Conservation (phyloP, 2,113 vertebrate species). For the Rostratula benghalensis region DNA sequence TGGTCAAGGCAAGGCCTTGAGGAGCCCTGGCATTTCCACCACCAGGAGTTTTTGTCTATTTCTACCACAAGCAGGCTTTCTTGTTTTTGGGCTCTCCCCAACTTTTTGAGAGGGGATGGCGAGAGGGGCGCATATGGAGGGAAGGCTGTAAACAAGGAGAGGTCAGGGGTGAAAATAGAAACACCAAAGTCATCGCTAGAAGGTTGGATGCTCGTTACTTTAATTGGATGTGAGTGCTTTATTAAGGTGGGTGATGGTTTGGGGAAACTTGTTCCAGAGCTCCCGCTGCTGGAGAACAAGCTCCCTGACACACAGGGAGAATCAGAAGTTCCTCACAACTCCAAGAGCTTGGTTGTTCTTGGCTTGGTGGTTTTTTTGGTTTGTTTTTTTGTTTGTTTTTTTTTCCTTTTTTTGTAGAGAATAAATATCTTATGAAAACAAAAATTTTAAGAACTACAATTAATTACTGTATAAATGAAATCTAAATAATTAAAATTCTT, state of each 20-base stretch:
- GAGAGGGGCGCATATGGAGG: background rate
- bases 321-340: background rate
- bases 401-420: background rate
- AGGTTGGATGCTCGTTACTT: background rate
- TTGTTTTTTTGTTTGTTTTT: background rate
- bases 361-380: background rate
- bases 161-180: background rate
- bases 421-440: background rate
- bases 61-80: background rate
- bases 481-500: background rate
- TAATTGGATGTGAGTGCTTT: background rate
- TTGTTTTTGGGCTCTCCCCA: background rate
- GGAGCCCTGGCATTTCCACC: background rate
- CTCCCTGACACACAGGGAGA: background rate
- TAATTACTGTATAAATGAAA: background rate
- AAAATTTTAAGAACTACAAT: background rate
- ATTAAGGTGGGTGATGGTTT: background rate
- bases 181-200: rapidly evolving
- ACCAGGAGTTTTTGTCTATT: background rate
- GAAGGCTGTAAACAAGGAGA: background rate
- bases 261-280: constrained; percentile 32
- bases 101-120: background rate
- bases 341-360: background rate
- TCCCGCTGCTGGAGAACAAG: constrained; percentile 49
- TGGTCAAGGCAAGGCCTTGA: background rate